Evolutionary conservation across 2,888 invertebrate species (phyloP), one percentile per base, ranked within the genome.

Genomic region (Bombylius discolor): DNA sequence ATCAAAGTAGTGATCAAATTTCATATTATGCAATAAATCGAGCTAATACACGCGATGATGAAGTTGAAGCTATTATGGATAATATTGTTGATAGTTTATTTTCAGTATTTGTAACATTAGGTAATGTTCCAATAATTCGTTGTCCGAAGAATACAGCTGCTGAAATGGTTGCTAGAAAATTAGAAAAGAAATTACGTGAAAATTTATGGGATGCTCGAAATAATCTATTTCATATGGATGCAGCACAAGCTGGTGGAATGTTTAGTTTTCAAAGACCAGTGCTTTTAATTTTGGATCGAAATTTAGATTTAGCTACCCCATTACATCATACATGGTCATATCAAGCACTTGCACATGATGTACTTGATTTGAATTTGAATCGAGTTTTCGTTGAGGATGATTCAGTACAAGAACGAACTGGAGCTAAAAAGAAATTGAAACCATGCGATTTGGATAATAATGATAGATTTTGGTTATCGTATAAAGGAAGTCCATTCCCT

Each of bases 251-350:
- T 1, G 77, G 79, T 14, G 87, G 87, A 1, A 79, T 82, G 54
- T 84, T 82, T 66, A 90, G 92, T 72, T 96, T 96, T 71, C 95
- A 96, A 66, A 78, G 98, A 51, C 98, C 98, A 0, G 79, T 99
- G 65, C 77, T 99, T 42, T 86, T 99, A 61, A 77, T 99, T 58
- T 77, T 98, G 56, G 98, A 99, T 73, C 81, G 98, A 58, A 95
- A 92, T 73, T 80, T 96, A 61, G 98, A 98, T 72, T 84, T 99
- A 82, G 96, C 97, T 3, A 99, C 98, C 47, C 96, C 96, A 33
- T 76, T 99, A 58, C 98, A 98, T 78, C 99, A 99, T 73, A 97
- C 99, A 0, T 99, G 99, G 99, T 99, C 98, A 0, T 99, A 99
- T 73, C 99, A 99, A 75, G 98, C 99, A 1, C 76, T 99, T 55